These are phyloP conservation scores for Megathymus violae DNA, from an alignment of 1,140 invertebrate genomes.

Conservation along the genomic window DNA sequence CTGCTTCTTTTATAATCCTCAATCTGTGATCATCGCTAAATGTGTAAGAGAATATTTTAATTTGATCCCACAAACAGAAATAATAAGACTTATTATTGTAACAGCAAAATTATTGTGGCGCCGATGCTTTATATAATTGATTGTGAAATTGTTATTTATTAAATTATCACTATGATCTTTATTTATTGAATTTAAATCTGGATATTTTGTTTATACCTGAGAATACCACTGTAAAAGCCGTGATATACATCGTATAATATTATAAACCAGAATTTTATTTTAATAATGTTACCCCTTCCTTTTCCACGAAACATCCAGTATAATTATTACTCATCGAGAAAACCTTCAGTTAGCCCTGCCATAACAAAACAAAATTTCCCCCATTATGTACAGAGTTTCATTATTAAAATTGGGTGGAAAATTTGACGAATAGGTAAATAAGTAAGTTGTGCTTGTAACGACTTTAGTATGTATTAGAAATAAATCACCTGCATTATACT, in stretches of 20 bases:
- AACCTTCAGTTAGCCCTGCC: too few relatives aligned
- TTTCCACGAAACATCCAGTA: not conserved
- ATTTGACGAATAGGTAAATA: too few relatives aligned
- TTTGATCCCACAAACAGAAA: constrained; percentile 65
- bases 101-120: constrained; percentile 71
- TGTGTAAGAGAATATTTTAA: constrained; percentile 76
- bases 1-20: constrained; percentile 81
- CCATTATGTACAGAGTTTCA: too few relatives aligned
- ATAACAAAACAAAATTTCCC: too few relatives aligned
- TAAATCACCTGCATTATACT: too few relatives aligned
- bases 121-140: constrained; percentile 72
- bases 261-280: constrained; percentile 77
- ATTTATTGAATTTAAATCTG: constrained; percentile 79
- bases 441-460: too few relatives aligned
- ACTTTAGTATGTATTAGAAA: too few relatives aligned
- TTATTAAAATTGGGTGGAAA: too few relatives aligned
- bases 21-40: constrained; percentile 83
- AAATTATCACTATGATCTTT: constrained; percentile 76
- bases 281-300: not conserved
- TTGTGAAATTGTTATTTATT: constrained; percentile 80
- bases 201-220: constrained; percentile 81
- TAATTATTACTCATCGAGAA: too few relatives aligned
- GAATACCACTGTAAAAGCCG: constrained; percentile 81
- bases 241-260: constrained; percentile 82
- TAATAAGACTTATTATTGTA: constrained; percentile 60